These are phyloP conservation scores for Ennomos quercinarius DNA, from an alignment of 2,888 invertebrate species.

Conservation along the genomic window DNA sequence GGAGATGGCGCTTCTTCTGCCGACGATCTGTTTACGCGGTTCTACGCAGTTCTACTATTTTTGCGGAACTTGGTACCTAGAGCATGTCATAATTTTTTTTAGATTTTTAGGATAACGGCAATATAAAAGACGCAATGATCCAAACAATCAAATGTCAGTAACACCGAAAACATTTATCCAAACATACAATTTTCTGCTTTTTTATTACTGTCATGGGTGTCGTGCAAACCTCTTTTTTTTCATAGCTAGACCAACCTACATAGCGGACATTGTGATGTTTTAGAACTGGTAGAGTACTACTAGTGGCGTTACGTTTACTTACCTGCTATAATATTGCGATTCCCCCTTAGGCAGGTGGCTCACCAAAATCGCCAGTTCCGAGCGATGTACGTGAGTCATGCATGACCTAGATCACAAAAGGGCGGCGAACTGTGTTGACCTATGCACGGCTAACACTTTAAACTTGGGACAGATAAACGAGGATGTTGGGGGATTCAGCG, in stretches of 20 bases:
- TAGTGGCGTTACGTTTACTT: slow-evolving; percentile 3
- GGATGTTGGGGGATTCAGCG: background rate
- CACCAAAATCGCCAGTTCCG: slow-evolving; percentile 7
- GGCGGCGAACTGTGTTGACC: slow-evolving; percentile 26
- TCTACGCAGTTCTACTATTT: background rate
- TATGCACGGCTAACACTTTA: slow-evolving; percentile 9
- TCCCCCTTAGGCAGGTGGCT: slow-evolving; percentile 23
- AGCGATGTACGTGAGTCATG: slow-evolving; percentile 1
- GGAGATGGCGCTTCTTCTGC: slow-evolving; percentile 4
- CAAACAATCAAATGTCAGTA: too few species aligned
- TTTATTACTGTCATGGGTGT: too few species aligned
- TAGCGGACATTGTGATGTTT: too few species aligned
- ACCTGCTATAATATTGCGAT: slow-evolving; percentile 7
- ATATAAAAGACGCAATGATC: background rate
- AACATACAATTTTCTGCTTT: slow-evolving; percentile 1
- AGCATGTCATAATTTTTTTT: too few species aligned
- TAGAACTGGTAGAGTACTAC: too few species aligned
- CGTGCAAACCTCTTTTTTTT: too few species aligned
- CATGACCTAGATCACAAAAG: slow-evolving; percentile 26
- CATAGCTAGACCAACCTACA: too few species aligned
- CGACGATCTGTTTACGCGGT: slow-evolving; percentile 12
- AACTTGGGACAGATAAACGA: slow-evolving; percentile 8
- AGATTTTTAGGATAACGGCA: too few species aligned
- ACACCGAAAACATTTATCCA: background rate
- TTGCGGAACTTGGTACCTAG: background rate